These are phyloP conservation scores for Danio albolineatus DNA, from an alignment of 2,797 vertebrate genomes.

Conservation along the genomic window DNA sequence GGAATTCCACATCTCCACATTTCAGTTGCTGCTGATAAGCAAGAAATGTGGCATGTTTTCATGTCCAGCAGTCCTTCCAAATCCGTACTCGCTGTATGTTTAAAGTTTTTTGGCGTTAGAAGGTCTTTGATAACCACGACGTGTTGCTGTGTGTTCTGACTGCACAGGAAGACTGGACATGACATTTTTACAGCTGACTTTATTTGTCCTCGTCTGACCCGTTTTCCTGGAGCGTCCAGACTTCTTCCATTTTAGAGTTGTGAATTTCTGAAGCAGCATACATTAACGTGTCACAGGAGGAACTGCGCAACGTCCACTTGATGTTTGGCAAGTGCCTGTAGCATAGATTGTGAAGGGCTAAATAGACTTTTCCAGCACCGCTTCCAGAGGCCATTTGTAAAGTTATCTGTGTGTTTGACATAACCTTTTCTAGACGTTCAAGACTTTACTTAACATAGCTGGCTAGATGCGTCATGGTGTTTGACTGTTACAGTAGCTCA, in stretches of 20 bases:
- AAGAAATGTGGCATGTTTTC: not conserved
- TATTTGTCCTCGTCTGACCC: conserved; percentile 66
- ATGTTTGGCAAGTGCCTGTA: conserved; percentile 36
- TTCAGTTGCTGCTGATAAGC: conserved; percentile 46
- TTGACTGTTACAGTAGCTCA: conserved; percentile 5
- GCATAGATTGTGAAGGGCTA: not conserved
- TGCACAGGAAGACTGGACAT: conserved; percentile 52
- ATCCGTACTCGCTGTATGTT: conserved; percentile 43
- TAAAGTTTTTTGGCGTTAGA: conserved; percentile 2
- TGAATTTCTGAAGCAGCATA: conserved; percentile 31
- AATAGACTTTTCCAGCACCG: conserved; percentile 42
- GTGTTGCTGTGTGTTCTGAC: not conserved
- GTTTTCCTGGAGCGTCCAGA: conserved; percentile 54
- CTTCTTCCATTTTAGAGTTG: conserved; percentile 38
- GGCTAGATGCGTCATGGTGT: conserved; percentile 36
- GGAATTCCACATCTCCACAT: too few species aligned
- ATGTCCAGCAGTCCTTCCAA: conserved; percentile 26
- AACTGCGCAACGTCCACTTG: conserved; percentile 45
- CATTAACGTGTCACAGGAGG: conserved; percentile 41
- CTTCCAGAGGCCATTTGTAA: conserved; percentile 56
- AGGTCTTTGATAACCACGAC: not conserved
- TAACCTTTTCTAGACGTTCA: conserved; percentile 52
- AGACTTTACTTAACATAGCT: conserved; percentile 41
- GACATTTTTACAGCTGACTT: conserved; percentile 52
- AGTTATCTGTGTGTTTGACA: conserved; percentile 55